Evolutionary conservation across 2,113 vertebrate species (phyloP), one percentile per base, ranked within the genome.

Genomic region (Oryzias javanicus): DNA sequence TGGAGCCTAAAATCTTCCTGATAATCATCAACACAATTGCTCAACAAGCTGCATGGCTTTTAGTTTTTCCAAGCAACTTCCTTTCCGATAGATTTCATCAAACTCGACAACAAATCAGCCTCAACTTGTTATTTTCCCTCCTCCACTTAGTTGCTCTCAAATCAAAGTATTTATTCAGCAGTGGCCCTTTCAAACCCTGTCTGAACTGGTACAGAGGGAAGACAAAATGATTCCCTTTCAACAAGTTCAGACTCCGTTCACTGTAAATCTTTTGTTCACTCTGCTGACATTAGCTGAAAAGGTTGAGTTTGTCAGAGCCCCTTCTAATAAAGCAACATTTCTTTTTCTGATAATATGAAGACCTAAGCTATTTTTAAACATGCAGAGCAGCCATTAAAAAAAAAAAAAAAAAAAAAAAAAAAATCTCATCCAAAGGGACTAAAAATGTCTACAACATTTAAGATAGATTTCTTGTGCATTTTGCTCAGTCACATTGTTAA

Each of bases 191-290:
- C 27, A 24, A 35, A 42, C 53, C 27, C 29, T 56, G 74, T 67
- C 67, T 67, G 62, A 76, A 62, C 78, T 60, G 49, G 62, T 48
- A 67, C 42, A 29, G 42, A 49, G 20, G 12, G 22, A 58, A 66
- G 35, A 50, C 47, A 20, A 72, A 64, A 42, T 24, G 22, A 59
- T 62, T 49, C 58, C 41, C 1, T 65, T 46, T 59, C 44, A 42
- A 25, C 73, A 86, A 16, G 78, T 83, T 68, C 64, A 74, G 71
- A 73, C 80, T 51, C 49, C 49, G 55, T 64, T 67, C 25, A 66
- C 24, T 25, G 4, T 22, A 40, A 46, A 59, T 18, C 48, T 60
- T 68, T 63, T 58, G 55, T 72, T 63, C 59, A 53, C 58, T 42
- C n/a, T 5, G 3, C 46, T 64, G 47, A 55, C 42, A 61, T 14